These are phyloP conservation scores for Pogonus chalceus DNA, from an alignment of 1,140 invertebrate species.

Conservation along the genomic window DNA sequence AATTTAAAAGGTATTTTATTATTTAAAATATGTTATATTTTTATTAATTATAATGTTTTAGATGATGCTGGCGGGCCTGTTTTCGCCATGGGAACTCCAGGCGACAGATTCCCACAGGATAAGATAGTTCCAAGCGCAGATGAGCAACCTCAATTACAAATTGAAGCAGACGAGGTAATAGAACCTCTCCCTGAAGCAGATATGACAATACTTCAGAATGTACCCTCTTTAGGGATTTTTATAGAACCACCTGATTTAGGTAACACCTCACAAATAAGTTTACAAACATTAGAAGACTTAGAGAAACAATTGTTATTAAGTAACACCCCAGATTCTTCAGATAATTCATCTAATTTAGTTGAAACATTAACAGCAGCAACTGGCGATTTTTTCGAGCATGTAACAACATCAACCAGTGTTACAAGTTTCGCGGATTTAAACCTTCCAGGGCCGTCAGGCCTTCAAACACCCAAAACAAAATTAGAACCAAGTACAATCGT, in stretches of 20 bases:
- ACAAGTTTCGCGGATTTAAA: conserved; percentile 9
- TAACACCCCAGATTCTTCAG: neutral
- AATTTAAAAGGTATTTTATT: too few species aligned
- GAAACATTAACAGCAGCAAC: neutral
- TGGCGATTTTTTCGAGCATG: conserved; percentile 12
- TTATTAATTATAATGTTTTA: too few species aligned
- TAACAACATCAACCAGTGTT: conserved; percentile 9
- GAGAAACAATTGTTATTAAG: neutral
- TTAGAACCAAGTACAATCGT: neutral
- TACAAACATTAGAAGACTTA: neutral
- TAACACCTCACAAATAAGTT: neutral
- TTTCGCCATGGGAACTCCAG: conserved; percentile 37
- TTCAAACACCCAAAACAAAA: conserved; percentile 26
- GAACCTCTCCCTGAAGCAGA: conserved; percentile 13
- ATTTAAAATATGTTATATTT: too few species aligned
- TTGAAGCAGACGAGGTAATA: neutral
- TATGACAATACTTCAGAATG: neutral
- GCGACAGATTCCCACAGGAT: conserved; percentile 29
- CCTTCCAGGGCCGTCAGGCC: conserved; percentile 28
- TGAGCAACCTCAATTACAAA: conserved; percentile 12
- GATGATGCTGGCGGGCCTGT: conserved; percentile 33
- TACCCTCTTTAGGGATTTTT: neutral
- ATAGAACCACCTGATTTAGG: neutral
- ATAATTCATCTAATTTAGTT: neutral
- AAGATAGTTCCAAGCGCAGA: conserved; percentile 23